These are phyloP conservation scores for Anorthoa munda DNA, from an alignment of 2,888 invertebrate genomes.

Conservation along the genomic window DNA sequence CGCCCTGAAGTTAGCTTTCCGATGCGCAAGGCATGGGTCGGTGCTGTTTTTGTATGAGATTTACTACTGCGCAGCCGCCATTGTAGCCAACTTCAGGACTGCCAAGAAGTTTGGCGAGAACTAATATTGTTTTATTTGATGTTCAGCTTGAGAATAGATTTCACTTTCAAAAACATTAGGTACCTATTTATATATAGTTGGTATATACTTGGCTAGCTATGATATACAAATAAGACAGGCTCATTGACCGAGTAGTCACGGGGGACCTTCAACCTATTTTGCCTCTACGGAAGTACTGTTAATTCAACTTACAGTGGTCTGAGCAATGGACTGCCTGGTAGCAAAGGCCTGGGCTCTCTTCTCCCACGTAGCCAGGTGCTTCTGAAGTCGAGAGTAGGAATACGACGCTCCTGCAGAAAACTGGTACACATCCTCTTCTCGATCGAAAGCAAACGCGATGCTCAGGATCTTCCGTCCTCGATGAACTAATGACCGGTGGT, in stretches of 20 bases:
- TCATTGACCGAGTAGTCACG: neutral
- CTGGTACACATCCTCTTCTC: conserved; percentile 98
- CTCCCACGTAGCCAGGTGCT: conserved; percentile 93
- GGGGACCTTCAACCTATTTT: neutral
- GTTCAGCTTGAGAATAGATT: neutral
- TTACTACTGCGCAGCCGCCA: too few relatives aligned
- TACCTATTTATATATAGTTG: too few relatives aligned
- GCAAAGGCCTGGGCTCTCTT: conserved; percentile 93
- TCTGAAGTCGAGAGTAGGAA: conserved; percentile 97
- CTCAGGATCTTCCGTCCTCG: conserved; percentile 97
- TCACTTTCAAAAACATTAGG: neutral
- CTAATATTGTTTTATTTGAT: neutral
- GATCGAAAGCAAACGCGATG: conserved; percentile 98
- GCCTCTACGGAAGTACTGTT: neutral
- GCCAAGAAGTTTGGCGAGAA: neutral
- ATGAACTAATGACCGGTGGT: conserved; percentile 97
- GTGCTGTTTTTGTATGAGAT: too few relatives aligned
- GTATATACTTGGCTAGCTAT: neutral
- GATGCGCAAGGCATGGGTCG: too few relatives aligned
- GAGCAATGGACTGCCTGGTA: conserved; percentile 93
- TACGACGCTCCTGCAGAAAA: conserved; percentile 98
- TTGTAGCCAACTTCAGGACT: too few relatives aligned
- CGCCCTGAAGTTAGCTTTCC: too few relatives aligned
- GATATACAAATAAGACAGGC: neutral
- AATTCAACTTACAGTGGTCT: conserved; percentile 90